These are phyloP conservation scores for Panzeria rudis DNA, from an alignment of 2,888 invertebrate genomes.

Conservation along the genomic window DNA sequence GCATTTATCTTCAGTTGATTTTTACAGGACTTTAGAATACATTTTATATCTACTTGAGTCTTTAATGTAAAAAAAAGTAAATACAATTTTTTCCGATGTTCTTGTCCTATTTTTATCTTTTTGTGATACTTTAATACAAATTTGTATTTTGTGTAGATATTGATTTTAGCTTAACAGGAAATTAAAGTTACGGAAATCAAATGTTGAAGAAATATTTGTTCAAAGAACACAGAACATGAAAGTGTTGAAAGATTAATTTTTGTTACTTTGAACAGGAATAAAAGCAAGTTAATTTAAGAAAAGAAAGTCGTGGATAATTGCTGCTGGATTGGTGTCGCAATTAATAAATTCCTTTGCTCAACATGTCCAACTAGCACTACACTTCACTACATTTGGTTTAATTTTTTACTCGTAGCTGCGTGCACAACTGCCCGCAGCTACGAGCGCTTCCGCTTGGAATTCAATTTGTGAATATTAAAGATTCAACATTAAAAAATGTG, in stretches of 20 bases:
- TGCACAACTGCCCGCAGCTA: too few species aligned
- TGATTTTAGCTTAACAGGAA: constrained; percentile 63
- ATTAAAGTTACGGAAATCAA: constrained; percentile 65
- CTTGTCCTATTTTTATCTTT: neutral
- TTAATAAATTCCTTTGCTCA: too few species aligned
- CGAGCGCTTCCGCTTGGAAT: too few species aligned
- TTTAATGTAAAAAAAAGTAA: neutral
- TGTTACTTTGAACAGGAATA: neutral
- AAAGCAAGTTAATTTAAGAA: neutral
- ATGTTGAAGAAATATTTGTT: constrained; percentile 30
- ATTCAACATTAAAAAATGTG: too few species aligned
- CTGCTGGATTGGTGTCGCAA: too few species aligned
- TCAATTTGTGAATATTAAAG: too few species aligned
- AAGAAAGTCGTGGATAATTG: too few species aligned
- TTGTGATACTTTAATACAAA: constrained; percentile 35
- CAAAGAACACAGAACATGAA: neutral
- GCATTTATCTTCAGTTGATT: neutral
- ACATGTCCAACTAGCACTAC: too few species aligned
- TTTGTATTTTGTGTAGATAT: constrained; percentile 36
- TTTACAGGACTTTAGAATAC: neutral
- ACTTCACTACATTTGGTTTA: too few species aligned
- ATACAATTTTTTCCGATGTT: neutral
- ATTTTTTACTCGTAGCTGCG: too few species aligned
- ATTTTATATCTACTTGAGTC: neutral
- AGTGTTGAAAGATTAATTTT: neutral